Percentiles rank a stretch among this genome's conserved stretches.
These are phyloP conservation scores for Boloria selene DNA, from an alignment of 2,888 invertebrate species.

Conservation along the genomic window DNA sequence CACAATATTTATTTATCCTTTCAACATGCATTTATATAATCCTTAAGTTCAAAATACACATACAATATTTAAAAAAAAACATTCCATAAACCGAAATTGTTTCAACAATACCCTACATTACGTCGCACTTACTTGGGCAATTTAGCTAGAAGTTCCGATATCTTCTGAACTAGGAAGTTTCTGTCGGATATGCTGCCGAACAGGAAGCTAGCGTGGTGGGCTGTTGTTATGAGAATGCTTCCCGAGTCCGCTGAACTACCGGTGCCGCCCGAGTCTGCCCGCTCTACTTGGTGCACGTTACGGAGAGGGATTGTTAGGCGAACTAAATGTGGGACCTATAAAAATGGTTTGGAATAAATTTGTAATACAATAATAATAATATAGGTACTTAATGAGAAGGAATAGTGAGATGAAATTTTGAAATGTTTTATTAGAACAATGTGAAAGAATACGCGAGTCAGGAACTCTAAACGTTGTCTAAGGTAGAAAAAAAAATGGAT, in stretches of 20 bases:
- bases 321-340: constrained; percentile 90
- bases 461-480: no score
- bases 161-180: constrained; percentile 93
- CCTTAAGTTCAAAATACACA: no score
- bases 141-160: constrained; percentile 92
- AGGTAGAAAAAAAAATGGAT: no score
- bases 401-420: no score
- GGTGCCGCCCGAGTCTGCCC: constrained; percentile 86
- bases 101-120: no score
- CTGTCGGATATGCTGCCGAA: constrained; percentile 94
- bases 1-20: no score
- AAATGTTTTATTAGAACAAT: no score
- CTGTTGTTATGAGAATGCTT: constrained; percentile 91
- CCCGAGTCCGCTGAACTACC: constrained; percentile 82
- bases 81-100: no score
- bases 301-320: constrained; percentile 94
- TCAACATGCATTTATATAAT: no score
- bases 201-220: constrained; percentile 91
- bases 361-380: not conserved
- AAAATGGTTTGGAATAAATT: not conserved
- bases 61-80: no score
- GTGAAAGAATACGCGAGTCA: no score
- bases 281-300: constrained; percentile 90
- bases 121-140: constrained; percentile 72
- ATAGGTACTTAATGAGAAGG: not conserved